Base-by-base conservation (phyloP, 2,888 invertebrate genomes). In the Sturmia bella region DNA sequence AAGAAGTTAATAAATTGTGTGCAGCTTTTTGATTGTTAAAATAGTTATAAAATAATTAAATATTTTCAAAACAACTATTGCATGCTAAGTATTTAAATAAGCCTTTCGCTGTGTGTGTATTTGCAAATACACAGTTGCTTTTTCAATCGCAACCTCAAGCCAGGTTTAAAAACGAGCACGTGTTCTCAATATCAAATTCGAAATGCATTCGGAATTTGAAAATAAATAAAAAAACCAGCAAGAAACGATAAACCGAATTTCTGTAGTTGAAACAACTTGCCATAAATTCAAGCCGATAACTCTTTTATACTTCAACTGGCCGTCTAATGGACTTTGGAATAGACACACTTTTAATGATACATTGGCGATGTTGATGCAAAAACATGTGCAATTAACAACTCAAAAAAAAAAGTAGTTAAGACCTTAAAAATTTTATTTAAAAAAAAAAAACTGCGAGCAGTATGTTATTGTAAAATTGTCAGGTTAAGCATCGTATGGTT, bases 131-230 rank as follows among this genome's bases (percentile, higher is more conserved):
- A 9, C 48, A 32, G 7, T 24, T 4, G 7, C 43, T n/a, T 61
- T 59, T 41, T 43, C 52, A 43, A 50, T 41, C 2, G 37, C 24
- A 52, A 61, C 41, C 45, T 54, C 45, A 12, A 24, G 61, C 32
- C 63, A 64, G 56, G 64, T 54, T 68, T 48, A 5, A 70, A 69
- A 74, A 61, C 48, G 21, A 74, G 79, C 79, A 80, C 79, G 79
- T 80, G 79, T 74, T 74, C 79, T 68, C 79, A 74, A 74, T 79
- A 79, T 27, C 54, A 61, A 63, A 50, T 54, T 13, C 11, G 63
- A 45, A 73, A 50, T 27, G 17, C 57, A 57, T 72, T 15, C 37
- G 54, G 56, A 56, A 68, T 68, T 75, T 41, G 15, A 48, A 75
- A 32, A 32, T 9, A 32, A 32, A 32, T 7, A 32, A 32, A 27